Conservation (phyloP, 2,797 vertebrate genomes). For the Gastrophryne carolinensis region DNA sequence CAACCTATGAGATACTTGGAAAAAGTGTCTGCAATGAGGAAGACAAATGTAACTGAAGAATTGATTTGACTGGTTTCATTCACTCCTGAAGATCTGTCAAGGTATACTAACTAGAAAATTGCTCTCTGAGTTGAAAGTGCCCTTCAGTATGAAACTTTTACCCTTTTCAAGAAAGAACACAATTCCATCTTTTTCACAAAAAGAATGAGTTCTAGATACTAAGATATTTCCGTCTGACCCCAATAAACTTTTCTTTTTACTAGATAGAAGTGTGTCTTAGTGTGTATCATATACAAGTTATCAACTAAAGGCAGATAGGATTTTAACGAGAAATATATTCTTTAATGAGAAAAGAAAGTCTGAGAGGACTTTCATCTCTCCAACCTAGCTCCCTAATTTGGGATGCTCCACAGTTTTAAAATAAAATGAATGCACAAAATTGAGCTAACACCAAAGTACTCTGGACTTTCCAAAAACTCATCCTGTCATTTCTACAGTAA, state of each 20-base stretch:
- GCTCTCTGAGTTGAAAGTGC: background rate
- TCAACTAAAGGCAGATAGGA: too few species aligned
- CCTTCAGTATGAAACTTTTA: background rate
- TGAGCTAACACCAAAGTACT: too few species aligned
- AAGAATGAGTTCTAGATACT: background rate
- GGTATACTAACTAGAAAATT: slow-evolving; percentile 12
- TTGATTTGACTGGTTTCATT: background rate
- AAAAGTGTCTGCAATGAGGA: background rate
- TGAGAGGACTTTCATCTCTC: too few species aligned
- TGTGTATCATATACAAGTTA: background rate
- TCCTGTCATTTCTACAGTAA: too few species aligned
- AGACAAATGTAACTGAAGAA: background rate
- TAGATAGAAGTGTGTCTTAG: background rate
- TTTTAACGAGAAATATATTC: too few species aligned
- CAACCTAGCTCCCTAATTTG: too few species aligned
- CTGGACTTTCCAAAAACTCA: too few species aligned
- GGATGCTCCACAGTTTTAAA: too few species aligned
- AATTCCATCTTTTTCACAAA: slow-evolving; percentile 1
- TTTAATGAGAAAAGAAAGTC: too few species aligned
- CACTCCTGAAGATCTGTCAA: background rate
- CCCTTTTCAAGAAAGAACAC: slow-evolving; percentile 4
- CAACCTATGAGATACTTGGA: too few species aligned
- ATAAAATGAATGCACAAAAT: too few species aligned
- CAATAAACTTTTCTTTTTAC: background rate
- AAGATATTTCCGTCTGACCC: background rate